phyloP scores from a whole-genome alignment of 2,888 invertebrate species.

The Alentia gelatinosa region DNA sequence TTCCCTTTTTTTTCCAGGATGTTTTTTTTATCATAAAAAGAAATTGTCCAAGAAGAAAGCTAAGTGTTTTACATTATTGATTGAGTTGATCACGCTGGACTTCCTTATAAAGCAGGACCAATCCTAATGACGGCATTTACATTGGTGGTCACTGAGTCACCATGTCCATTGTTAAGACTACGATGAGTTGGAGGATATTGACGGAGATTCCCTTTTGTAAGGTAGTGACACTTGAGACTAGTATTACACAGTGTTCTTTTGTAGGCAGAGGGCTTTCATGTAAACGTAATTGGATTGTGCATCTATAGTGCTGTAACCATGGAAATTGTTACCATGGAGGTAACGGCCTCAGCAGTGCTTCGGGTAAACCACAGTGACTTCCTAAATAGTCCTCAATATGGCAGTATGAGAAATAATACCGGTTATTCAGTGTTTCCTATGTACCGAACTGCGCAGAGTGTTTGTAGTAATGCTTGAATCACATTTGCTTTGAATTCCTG shows the following conservation, averaged over 20 bases:
- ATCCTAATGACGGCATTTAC: not conserved
- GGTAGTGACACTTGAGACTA: not conserved
- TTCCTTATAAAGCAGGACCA: constrained; percentile 1
- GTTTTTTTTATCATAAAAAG: not conserved
- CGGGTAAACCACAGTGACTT: no score
- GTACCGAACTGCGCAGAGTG: no score
- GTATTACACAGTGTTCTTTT: not conserved
- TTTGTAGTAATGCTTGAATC: no score
- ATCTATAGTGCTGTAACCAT: not conserved
- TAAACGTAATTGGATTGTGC: not conserved
- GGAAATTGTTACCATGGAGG: not conserved
- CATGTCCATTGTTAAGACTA: not conserved
- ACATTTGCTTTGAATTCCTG: no score
- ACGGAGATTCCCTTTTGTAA: not conserved
- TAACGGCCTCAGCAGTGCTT: no score
- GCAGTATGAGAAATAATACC: not conserved
- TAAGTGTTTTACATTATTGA: not conserved
- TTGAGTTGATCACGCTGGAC: not conserved
- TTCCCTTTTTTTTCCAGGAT: not conserved
- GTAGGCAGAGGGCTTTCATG: constrained; percentile 10
- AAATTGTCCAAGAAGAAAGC: not conserved
- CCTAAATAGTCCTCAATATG: not conserved
- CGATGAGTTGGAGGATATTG: not conserved
- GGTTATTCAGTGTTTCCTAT: no score
- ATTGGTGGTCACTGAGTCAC: not conserved